Evolutionary conservation across 2,797 vertebrate genomes (phyloP), one percentile per base, ranked within the genome.

Genomic region (Remorina albescens): DNA sequence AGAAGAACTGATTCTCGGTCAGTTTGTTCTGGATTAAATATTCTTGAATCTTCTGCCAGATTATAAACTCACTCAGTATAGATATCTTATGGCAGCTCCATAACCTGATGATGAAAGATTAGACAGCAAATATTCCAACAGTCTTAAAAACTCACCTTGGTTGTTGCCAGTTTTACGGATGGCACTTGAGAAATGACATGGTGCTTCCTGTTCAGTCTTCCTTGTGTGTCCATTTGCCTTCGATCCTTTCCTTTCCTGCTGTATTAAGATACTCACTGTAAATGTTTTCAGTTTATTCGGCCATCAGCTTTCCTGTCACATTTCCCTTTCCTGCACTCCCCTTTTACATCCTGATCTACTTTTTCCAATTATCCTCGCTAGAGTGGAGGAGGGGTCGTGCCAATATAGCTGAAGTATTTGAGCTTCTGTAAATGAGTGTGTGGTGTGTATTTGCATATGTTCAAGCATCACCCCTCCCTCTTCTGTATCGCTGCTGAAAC

Each of bases 321-420:
- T 21, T 46, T 46, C 56, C 34, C 23, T 60, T 58, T 34, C 44
- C 13, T 0, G 19, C 26, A 10, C 62, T 64, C 32, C 64, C 21
- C 28, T 49, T 73, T 74, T 62, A 49, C 51, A 36, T 18, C 28
- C 28, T 37, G 8, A 74, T 67, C 41, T 50, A 61, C 72, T 54
- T 77, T 76, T 70, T 67, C 58, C 67, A 78, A 54, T 76, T 28
- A 69, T 63, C 26, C 37, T 59, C 63, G 18, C 11, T n/a, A 5
- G 21, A 59, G 51, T n/a, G 42, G 56, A 60, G 56, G 65, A 77
- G 37, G 30, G 26, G 54, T 63, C 23, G 57, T 59, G 71, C 57
- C 3, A 4, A 34, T 28, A 28, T 49, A 51, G 66, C 21, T 67
- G 2, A 51, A 39, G 60, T 37, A 56, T 82, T 62, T 76, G 46